Evolutionary conservation across 2,888 invertebrate genomes (phyloP).

Genomic region (Salpingus planirostris): DNA sequence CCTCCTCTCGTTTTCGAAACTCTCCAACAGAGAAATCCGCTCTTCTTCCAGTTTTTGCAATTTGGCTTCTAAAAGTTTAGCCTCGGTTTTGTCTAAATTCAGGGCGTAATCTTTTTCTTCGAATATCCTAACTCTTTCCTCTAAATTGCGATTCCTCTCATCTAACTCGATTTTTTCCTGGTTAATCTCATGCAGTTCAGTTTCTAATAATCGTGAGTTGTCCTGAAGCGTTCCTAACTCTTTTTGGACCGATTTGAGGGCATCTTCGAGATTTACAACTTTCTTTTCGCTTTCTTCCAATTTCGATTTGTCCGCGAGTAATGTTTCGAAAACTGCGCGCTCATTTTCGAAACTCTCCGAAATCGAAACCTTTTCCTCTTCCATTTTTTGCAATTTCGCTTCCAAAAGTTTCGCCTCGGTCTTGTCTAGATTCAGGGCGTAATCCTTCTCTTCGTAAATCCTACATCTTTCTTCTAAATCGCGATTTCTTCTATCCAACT

Average conservation of each 20-base stretch:
- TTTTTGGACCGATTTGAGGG: slow-evolving; percentile 4
- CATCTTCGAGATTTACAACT: slow-evolving; percentile 8
- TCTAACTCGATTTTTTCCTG: slow-evolving; percentile 8
- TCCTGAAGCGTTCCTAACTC: too few relatives aligned
- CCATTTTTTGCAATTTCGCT: slow-evolving; percentile 17
- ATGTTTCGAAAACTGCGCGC: too few relatives aligned
- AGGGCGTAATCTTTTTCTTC: slow-evolving; percentile 17
- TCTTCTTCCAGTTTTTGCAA: slow-evolving; percentile 21
- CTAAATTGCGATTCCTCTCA: slow-evolving; percentile 4
- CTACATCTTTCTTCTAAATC: slow-evolving; percentile 12
- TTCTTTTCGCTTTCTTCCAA: background rate
- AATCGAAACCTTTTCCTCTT: background rate
- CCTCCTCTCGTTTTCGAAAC: slow-evolving; percentile 18
- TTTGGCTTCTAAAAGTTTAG: slow-evolving; percentile 16
- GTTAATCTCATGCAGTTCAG: background rate
- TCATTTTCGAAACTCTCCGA: background rate
- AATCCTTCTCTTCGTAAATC: slow-evolving; percentile 17
- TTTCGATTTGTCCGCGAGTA: too few relatives aligned
- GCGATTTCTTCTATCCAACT: too few relatives aligned
- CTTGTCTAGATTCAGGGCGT: slow-evolving; percentile 14
- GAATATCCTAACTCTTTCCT: slow-evolving; percentile 13
- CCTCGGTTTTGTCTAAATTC: slow-evolving; percentile 17
- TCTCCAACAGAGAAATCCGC: slow-evolving; percentile 12
- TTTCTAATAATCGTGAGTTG: too few relatives aligned
- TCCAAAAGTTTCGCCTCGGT: slow-evolving; percentile 7